Percentiles rank a stretch among this genome's conserved stretches.
These are phyloP conservation scores for Seira sanloemensis DNA, from an alignment of 2,888 invertebrate genomes.

Conservation along the genomic window DNA sequence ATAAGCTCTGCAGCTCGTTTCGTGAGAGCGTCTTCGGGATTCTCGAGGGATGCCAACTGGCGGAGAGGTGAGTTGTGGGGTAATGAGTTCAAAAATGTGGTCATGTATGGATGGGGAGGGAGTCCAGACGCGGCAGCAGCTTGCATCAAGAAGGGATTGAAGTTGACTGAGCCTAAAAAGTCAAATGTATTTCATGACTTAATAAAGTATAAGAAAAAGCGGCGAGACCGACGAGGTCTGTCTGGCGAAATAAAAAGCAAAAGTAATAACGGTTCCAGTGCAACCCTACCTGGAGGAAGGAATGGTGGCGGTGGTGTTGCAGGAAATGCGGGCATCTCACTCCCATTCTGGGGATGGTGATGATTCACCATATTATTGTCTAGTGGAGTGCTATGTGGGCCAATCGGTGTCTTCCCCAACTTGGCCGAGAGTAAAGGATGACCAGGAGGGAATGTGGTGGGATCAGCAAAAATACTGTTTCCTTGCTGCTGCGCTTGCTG, in stretches of 20 bases:
- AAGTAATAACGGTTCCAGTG: not conserved
- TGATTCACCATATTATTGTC: slow-evolving; percentile 73
- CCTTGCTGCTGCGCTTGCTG: slow-evolving; percentile 55
- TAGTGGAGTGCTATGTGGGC: slow-evolving; percentile 50
- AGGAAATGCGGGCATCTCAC: slow-evolving; percentile 70
- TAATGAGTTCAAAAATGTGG: slow-evolving; percentile 71
- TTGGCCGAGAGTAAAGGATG: slow-evolving; percentile 71
- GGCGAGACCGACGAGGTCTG: not conserved
- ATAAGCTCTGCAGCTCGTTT: slow-evolving; percentile 60
- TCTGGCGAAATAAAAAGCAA: not conserved
- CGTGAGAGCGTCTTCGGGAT: slow-evolving; percentile 57
- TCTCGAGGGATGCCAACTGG: slow-evolving; percentile 71
- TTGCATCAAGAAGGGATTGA: slow-evolving; percentile 80
- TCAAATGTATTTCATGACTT: slow-evolving; percentile 38
- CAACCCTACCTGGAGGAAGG: slow-evolving; percentile 72
- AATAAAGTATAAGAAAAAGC: slow-evolving; percentile 17
- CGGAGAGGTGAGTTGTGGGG: slow-evolving; percentile 72
- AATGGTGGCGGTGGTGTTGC: slow-evolving; percentile 72
- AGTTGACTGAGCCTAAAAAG: slow-evolving; percentile 72
- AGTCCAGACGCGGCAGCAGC: slow-evolving; percentile 74
- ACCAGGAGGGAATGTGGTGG: slow-evolving; percentile 69
- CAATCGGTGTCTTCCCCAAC: slow-evolving; percentile 71
- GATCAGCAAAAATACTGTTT: slow-evolving; percentile 63
- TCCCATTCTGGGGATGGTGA: slow-evolving; percentile 61
- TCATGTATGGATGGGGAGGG: slow-evolving; percentile 71